Evolutionary conservation across 2,888 invertebrate genomes (phyloP), one percentile per base, ranked within the genome.

Genomic region (Syrphus vitripennis): DNA sequence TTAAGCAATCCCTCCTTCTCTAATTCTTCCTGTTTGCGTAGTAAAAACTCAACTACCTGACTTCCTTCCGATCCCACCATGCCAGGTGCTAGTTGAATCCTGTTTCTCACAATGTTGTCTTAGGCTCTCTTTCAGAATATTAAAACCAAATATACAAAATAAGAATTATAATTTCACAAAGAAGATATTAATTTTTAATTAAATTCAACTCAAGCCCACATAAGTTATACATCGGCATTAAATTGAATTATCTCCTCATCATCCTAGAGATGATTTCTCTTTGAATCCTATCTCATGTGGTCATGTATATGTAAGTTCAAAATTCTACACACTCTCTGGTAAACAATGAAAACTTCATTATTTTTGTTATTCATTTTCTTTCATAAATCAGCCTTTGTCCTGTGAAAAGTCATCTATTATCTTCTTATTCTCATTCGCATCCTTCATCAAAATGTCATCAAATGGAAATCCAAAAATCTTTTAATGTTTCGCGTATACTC

Each of bases 401-500:
- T 53, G 34, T 48, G 16, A 75, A 71, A 76, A 71, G 75, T 76
- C 80, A 57, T 80, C 45, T 21, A 72, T 74, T 78, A 14, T 16
- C n/a, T 24, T 24, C 7, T 14, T 34, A 12, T 34, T 37, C 42
- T 55, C 63, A 59, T 81, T 45, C 31, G 67, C 3, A 65, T 80
- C 63, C 81, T 81, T 57, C 82, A 82, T 86, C 84, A 81, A 76
- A 86, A 72, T 77, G 82, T 82, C 84, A 82, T 86, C 77, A 82
- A 67, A 77, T 69, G 77, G 63, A 77, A 72, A 77, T 72, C 61
- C 53, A 57, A 82, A 74, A 77, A 69, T 77, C 81, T 72, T 81
- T 86, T 77, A 77, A 71, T 65, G 55, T 40, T 37, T 12, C 59
- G 55, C 31, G 50, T 70, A n/a, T n/a, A n/a, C n/a, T n/a, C n/a